Evolutionary conservation across 2,113 vertebrate species (phyloP), one percentile per base, ranked within the genome.

Genomic region (Pitta sordida): DNA sequence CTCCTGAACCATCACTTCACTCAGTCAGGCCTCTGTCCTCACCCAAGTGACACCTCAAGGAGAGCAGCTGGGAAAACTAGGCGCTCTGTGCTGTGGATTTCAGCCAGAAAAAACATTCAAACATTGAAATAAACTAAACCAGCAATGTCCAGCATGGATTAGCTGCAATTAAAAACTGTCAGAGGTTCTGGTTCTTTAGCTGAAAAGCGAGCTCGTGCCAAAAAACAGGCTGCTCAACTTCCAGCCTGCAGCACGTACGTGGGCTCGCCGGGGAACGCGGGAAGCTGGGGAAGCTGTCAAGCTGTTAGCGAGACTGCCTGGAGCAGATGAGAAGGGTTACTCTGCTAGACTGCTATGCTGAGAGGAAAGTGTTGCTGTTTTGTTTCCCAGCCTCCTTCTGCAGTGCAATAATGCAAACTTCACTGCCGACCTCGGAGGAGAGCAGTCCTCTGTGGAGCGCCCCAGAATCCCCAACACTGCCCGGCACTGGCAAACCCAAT

Each of bases 11-110:
- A 4, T 1, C 16, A 4, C 48, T 36, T 18, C 8, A 3, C 64
- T 58, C 22, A 5, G 43, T n/a, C 13, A 67, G 32, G 11, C 46
- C 41, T 58, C 53, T 9, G 3, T 3, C 46, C 69, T 53, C 1
- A 0, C 30, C 43, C 46, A 7, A 7, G 43, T 3, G 3, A 2
- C 0, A 2, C 44, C 67, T 18, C 3, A 1, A 2, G 21, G 53
- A 65, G 37, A 37, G n/a, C 1, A 24, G 70, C 56, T 3, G 34
- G 34, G 14, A 9, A 5, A 68, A 30, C 1, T 2, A 41, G 5
- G 6, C 4, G 58, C 15, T 29, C 30, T 16, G 64, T 21, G 2
- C 21, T 21, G 15, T 6, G 5, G 39, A 30, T 19, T 51, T 37
- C 55, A 36, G 48, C 26, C 74, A 27, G 9, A 15, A 44, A 41